Percentiles rank a stretch among this genome's conserved stretches.
Conservation (phyloP, 2,797 vertebrate genomes). For the Chaenodraco wilsoni region DNA sequence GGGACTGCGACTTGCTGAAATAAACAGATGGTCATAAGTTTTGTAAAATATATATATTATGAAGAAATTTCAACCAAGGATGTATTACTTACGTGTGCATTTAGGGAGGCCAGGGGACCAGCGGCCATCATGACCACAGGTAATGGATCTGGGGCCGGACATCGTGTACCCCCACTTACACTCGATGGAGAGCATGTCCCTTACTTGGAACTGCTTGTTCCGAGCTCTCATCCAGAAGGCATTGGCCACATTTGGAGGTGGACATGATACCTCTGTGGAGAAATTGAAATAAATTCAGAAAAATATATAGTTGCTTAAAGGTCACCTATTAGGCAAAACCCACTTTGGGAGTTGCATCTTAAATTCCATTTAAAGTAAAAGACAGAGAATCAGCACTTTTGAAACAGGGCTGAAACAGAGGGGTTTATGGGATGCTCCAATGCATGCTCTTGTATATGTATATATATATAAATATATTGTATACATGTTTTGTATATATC, state of each 20-base stretch:
- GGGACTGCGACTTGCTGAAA: constrained; percentile 7
- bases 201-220: neutral
- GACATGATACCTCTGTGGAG: constrained; percentile 68
- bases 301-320: too few relatives aligned
- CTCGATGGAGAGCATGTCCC: constrained; percentile 22
- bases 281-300: neutral
- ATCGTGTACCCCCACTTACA: constrained; percentile 39
- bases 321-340: too few relatives aligned
- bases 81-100: constrained; percentile 55
- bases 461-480: too few relatives aligned
- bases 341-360: too few relatives aligned
- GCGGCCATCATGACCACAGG: constrained; percentile 47
- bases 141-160: constrained; percentile 22
- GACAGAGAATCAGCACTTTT: too few relatives aligned
- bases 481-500: too few relatives aligned
- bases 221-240: constrained; percentile 38
- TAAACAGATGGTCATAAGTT: neutral
- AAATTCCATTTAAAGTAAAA: too few relatives aligned
- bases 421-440: too few relatives aligned
- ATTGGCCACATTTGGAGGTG: constrained; percentile 37
- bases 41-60: neutral
- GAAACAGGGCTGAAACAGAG: too few relatives aligned
- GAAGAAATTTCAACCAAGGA: neutral
- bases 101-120: constrained; percentile 71
- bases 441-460: too few relatives aligned